Conservation (phyloP, 2,888 invertebrate genomes). For the Erebia aethiops region DNA sequence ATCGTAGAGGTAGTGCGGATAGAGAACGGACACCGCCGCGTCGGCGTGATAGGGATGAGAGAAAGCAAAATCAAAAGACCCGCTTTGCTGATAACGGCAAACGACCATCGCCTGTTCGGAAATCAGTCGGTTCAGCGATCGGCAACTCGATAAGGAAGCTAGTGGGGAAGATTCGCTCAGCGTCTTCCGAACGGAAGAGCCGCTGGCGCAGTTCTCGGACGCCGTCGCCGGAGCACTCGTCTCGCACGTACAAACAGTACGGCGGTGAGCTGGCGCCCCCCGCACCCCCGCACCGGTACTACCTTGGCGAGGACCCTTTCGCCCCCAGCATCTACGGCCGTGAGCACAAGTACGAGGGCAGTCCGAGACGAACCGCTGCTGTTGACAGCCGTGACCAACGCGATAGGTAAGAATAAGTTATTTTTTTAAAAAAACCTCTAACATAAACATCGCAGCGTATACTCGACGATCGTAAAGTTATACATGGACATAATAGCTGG, state of each 20-base stretch:
- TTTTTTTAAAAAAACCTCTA: conserved; percentile 3
- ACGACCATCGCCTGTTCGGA: conserved; percentile 70
- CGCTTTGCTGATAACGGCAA: conserved; percentile 83
- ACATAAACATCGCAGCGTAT: conserved; percentile 5
- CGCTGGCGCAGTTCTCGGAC: conserved; percentile 84
- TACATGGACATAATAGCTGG: conserved; percentile 23
- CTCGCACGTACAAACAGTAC: conserved; percentile 79
- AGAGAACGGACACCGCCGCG: conserved; percentile 73
- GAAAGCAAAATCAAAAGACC: conserved; percentile 87
- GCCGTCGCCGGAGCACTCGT: conserved; percentile 84
- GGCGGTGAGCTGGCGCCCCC: conserved; percentile 77
- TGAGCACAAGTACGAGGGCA: conserved; percentile 91
- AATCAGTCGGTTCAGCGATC: conserved; percentile 84
- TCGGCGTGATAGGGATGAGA: conserved; percentile 76
- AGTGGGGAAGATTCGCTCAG: conserved; percentile 91
- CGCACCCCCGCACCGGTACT: conserved; percentile 89
- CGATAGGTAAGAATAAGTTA: conserved; percentile 69
- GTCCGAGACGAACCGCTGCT: conserved; percentile 76
- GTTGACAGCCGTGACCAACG: conserved; percentile 71
- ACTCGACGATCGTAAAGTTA: conserved; percentile 2
- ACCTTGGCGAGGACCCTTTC: conserved; percentile 94
- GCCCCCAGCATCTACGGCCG: conserved; percentile 92
- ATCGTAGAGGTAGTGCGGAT: conserved; percentile 71
- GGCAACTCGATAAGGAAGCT: conserved; percentile 92
- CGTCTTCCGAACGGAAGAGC: conserved; percentile 85